Evolutionary conservation across 2,113 vertebrate species (phyloP), one percentile per base, ranked within the genome.

Genomic region (Nymphicus hollandicus): DNA sequence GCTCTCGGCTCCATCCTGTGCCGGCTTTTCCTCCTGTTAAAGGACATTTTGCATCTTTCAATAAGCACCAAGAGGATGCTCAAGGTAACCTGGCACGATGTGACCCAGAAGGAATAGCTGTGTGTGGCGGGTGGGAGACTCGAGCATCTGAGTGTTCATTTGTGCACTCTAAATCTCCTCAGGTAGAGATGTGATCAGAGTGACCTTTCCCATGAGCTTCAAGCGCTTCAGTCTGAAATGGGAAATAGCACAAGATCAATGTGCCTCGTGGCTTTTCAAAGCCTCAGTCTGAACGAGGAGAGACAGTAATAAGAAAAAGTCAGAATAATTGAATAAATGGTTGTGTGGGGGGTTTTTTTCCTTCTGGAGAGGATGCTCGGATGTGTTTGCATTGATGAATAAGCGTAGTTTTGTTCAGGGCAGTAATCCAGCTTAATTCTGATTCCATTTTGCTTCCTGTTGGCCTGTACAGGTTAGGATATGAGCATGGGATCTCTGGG

Each of bases 261-360:
- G 83, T 53, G 44, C 65, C 81, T 92, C 0, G 0, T 81, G 81
- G 64, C 60, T 96, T 91, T 95, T 88, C 76, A 91, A 17, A 71
- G 80, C 55, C 52, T 90, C 87, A 81, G 47, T 13, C 61, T 84
- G 73, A 94, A 93, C 16, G 19, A 91, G 61, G 69, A 81, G 53
- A 88, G 72, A 94, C 77, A 87, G 83, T 89, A 93, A 93, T 73
- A 94, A 78, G 82, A 95, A 89, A 91, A 95, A 96, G 71, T 66
- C 80, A 73, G 73, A 91, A 84, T 93, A 88, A 91, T 96, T 80
- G 95, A 64, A 91, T 86, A 95, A 88, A 82, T 7, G 4, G 7
- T 7, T 58, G 20, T 44, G 18, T 24, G 28, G 19, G 37, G 0
- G 39, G 11, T 19, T 55, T 63, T 83, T 80, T 77, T 50, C 17